These are phyloP conservation scores for Aphelocoma californica DNA, from an alignment of 2,797 vertebrate genomes.

Conservation along the genomic window DNA sequence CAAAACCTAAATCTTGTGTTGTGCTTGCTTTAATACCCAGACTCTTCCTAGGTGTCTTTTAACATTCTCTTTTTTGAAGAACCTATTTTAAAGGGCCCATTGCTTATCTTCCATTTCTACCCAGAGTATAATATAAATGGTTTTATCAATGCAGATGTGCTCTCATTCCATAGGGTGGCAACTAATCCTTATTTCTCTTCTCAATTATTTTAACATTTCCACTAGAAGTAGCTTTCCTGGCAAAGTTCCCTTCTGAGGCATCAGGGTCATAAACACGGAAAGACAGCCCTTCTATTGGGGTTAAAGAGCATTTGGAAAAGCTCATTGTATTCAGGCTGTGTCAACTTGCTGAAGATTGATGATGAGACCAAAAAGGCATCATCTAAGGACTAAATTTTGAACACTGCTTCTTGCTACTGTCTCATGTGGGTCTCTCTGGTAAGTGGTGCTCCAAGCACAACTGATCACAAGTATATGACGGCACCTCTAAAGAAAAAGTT, in stretches of 20 bases:
- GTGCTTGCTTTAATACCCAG: not conserved
- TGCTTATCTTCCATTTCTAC: not conserved
- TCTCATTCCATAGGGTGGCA: constrained; percentile 7
- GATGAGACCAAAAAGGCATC: not conserved
- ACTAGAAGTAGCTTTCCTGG: not conserved
- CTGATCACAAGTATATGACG: not conserved
- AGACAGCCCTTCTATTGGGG: not conserved
- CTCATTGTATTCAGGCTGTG: not conserved
- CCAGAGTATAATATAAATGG: not conserved
- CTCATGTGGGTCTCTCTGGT: not conserved
- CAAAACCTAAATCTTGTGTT: not conserved
- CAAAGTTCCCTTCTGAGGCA: not conserved
- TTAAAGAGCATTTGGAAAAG: not conserved
- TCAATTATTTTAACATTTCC: not conserved
- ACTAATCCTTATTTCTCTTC: not conserved
- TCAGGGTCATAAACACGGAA: not conserved
- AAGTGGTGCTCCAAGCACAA: not conserved
- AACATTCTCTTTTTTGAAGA: not conserved
- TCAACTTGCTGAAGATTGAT: not conserved
- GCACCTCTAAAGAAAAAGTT: not conserved
- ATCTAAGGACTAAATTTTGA: not conserved
- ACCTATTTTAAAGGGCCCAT: not conserved
- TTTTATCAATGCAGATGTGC: not conserved
- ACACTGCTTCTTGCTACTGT: not conserved
- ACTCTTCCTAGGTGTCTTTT: not conserved